Conservation (phyloP, 2,113 vertebrate species). For the Zosterops borbonicus region DNA sequence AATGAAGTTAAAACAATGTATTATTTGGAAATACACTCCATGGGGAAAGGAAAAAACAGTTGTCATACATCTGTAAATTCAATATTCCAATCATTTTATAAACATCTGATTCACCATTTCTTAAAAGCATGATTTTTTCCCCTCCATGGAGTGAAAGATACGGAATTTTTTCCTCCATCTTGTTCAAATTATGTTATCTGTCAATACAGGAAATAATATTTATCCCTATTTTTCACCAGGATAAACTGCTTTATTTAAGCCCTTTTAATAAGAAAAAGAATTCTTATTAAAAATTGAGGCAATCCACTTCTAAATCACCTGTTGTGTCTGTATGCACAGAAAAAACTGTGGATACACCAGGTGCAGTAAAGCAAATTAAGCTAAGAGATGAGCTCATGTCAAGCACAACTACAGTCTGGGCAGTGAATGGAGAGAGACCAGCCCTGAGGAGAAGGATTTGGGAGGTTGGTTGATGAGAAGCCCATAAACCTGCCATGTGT, state of each 20-base stretch:
- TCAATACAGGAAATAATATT: background rate
- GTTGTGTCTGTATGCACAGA: background rate
- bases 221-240: background rate
- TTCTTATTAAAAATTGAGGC: background rate
- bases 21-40: background rate
- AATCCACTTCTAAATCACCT: background rate
- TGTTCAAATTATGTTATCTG: background rate
- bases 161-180: background rate
- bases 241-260: background rate
- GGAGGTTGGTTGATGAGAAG: background rate
- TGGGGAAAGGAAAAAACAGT: fast-evolving
- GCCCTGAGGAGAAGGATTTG: background rate
- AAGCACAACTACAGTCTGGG: background rate
- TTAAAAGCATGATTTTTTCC: background rate
- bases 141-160: background rate
- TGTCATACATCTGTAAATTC: background rate
- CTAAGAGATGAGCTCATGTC: background rate
- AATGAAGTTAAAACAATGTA: background rate
- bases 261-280: background rate
- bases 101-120: background rate
- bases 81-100: background rate
- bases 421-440: background rate
- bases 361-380: background rate
- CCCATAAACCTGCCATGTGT: background rate
- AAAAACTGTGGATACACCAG: background rate